A percentile compares a stretch with the other conserved stretches of the same genome.
Evolutionary conservation across 2,888 invertebrate species (phyloP).

Genomic region (Tetropium fuscum): DNA sequence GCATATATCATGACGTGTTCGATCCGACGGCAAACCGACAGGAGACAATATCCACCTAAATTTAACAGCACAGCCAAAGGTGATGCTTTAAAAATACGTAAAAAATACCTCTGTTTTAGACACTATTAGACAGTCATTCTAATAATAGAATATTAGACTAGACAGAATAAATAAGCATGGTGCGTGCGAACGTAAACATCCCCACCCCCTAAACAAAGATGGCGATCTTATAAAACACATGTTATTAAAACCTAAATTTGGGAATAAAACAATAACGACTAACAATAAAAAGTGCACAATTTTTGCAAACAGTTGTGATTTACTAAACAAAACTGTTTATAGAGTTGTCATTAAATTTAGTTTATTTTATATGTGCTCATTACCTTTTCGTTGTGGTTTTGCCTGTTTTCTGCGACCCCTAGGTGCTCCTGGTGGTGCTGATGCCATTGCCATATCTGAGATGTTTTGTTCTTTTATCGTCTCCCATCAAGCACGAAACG

Average conservation of each 20-base stretch:
- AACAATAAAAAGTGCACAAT: background rate
- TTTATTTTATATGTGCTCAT: background rate
- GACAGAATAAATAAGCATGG: constrained; percentile 24
- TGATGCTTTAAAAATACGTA: background rate
- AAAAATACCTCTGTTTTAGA: background rate
- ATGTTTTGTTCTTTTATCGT: constrained; percentile 49
- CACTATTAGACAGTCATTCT: constrained; percentile 2
- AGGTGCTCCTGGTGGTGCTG: constrained; percentile 53
- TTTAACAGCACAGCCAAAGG: too few species aligned
- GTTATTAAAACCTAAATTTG: constrained; percentile 24
- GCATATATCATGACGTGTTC: too few species aligned
- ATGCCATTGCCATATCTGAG: constrained; percentile 53
- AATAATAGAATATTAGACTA: constrained; percentile 10
- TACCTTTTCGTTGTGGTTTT: constrained; percentile 74
- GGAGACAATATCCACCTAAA: background rate
- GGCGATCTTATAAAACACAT: constrained; percentile 50
- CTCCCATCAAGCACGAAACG: constrained; percentile 60
- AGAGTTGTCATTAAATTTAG: background rate
- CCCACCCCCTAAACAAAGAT: constrained; percentile 53
- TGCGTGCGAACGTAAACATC: constrained; percentile 52
- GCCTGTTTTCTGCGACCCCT: constrained; percentile 71
- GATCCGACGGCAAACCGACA: too few species aligned
- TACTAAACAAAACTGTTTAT: background rate
- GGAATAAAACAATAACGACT: constrained; percentile 1
- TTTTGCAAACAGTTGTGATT: background rate